Evolutionary conservation across 2,113 vertebrate species (phyloP).

Genomic region (Festucalex cinctus): DNA sequence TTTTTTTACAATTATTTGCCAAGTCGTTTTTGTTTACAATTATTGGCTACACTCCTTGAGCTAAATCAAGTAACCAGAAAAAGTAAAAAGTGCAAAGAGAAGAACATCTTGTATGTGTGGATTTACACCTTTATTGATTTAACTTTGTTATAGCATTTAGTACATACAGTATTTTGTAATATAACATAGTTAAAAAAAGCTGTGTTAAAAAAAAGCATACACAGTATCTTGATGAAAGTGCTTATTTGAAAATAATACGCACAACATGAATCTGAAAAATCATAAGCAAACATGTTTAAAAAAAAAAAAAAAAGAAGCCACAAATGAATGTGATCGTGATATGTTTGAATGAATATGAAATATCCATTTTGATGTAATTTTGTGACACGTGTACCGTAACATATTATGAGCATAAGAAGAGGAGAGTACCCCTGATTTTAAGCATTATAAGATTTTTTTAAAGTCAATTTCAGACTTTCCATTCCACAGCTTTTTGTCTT

Average conservation of each 20-base stretch:
- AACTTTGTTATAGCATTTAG: conserved; percentile 32
- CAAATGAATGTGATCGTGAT: not conserved
- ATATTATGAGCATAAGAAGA: not conserved
- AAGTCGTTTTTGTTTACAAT: too few species aligned
- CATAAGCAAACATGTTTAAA: conserved; percentile 6
- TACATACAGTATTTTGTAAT: conserved; percentile 32
- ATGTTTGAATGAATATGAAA: not conserved
- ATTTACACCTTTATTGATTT: conserved; percentile 56
- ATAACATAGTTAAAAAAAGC: not conserved
- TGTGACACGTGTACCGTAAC: not conserved
- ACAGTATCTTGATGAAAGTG: conserved; percentile 10
- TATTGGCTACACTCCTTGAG: too few species aligned
- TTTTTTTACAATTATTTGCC: too few species aligned
- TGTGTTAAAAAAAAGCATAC: conserved; percentile 19
- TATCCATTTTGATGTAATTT: not conserved
- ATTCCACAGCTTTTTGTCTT: not conserved
- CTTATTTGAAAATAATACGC: conserved; percentile 28
- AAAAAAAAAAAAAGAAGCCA: not conserved
- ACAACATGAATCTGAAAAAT: not conserved
- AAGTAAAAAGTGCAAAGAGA: not conserved
- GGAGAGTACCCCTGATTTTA: not conserved
- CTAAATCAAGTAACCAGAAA: too few species aligned
- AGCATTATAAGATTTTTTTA: not conserved
- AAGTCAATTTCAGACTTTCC: not conserved
- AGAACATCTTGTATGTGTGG: conserved; percentile 13